Conservation (phyloP, 2,113 vertebrate genomes). For the Ptilorrhoa leucosticta region DNA sequence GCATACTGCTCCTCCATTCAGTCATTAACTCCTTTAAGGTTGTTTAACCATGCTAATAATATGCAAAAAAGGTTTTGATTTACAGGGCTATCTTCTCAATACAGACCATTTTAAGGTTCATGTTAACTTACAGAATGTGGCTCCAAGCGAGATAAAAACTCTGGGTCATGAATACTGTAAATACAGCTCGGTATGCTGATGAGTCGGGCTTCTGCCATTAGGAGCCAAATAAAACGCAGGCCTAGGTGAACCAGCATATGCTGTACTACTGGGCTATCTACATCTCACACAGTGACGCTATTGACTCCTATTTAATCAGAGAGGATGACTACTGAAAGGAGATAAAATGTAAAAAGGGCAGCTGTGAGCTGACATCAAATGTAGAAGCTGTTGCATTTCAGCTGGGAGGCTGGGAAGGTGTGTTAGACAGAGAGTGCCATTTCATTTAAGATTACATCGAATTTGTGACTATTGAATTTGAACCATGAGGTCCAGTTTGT, state of each 20-base stretch:
- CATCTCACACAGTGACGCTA: background rate
- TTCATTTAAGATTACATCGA: background rate
- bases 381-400: background rate
- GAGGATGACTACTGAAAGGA: background rate
- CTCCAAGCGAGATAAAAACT: background rate
- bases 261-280: background rate
- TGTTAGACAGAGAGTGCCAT: background rate
- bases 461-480: background rate
- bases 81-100: background rate
- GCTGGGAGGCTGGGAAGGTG: background rate
- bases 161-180: constrained; percentile 12
- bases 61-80: background rate
- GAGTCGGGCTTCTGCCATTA: background rate
- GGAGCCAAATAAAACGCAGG: background rate
- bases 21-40: background rate
- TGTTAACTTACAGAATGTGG: constrained; percentile 15
- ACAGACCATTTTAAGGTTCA: background rate
- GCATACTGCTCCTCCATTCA: background rate
- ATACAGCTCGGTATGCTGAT: background rate
- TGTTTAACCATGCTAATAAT: background rate
- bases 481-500: background rate
- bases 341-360: background rate
- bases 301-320: constrained; percentile 10
- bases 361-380: background rate
- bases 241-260: background rate